Evolutionary conservation across 2,888 invertebrate species (phyloP).

Genomic region (Phortica magna): DNA sequence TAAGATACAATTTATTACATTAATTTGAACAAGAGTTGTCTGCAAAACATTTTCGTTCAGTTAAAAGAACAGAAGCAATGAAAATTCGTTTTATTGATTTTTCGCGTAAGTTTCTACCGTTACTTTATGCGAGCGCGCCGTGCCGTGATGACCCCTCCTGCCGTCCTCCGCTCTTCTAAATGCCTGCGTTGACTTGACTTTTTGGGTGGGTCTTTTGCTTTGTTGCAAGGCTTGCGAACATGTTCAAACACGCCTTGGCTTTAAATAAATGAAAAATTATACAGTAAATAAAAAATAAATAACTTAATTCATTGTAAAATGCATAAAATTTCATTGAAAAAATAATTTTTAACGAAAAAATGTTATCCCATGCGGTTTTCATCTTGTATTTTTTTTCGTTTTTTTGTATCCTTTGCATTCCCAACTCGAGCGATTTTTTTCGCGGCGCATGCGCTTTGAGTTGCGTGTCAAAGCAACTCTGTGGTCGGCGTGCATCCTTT

Average conservation of each 20-base stretch:
- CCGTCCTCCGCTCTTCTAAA: background rate
- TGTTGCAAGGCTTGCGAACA: background rate
- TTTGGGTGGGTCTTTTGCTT: constrained; percentile 24
- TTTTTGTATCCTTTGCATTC: constrained; percentile 41
- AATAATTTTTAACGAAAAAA: background rate
- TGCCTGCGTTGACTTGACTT: background rate
- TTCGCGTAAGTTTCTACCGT: constrained; percentile 19
- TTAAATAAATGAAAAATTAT: background rate
- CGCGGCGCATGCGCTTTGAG: constrained; percentile 63
- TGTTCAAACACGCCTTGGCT: background rate
- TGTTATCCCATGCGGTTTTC: constrained; percentile 40
- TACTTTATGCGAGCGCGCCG: constrained; percentile 2
- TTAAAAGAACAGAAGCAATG: background rate
- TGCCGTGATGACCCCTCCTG: background rate
- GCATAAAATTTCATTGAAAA: background rate
- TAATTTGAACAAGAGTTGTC: background rate
- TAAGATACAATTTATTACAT: background rate
- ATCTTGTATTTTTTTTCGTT: constrained; percentile 13
- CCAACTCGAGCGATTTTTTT: constrained; percentile 52
- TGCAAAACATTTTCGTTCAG: background rate
- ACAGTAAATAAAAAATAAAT: background rate
- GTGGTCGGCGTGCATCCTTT: constrained; percentile 43
- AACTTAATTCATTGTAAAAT: background rate
- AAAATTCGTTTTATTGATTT: constrained; percentile 29
- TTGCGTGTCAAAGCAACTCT: constrained; percentile 62